phyloP scores from a whole-genome alignment of 2,888 invertebrate genomes.

The Patella pellucida region DNA sequence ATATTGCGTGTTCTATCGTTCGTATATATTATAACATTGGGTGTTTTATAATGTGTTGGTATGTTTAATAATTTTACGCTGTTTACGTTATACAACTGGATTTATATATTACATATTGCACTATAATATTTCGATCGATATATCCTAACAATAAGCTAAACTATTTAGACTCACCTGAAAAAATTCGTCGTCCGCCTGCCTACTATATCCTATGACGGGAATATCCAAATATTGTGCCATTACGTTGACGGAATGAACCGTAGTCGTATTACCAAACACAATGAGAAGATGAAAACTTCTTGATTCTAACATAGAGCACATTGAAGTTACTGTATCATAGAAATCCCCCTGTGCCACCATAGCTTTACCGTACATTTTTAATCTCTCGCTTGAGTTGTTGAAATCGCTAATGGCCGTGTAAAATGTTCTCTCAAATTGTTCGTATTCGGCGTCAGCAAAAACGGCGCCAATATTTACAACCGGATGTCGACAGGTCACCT shows the following conservation, averaged over 20 bases:
- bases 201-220: slow-evolving; percentile 56
- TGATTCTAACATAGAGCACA: slow-evolving; percentile 48
- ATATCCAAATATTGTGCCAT: slow-evolving; percentile 53
- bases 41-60: too few relatives aligned
- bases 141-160: not conserved
- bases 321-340: slow-evolving; percentile 39
- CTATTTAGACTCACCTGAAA: slow-evolving; percentile 42
- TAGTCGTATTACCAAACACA: slow-evolving; percentile 52
- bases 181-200: slow-evolving; percentile 43
- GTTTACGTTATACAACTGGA: too few relatives aligned
- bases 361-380: slow-evolving; percentile 41
- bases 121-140: too few relatives aligned
- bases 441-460: slow-evolving; percentile 49
- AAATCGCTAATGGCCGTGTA: slow-evolving; percentile 43
- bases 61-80: too few relatives aligned
- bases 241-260: slow-evolving; percentile 51
- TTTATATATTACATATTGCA: too few relatives aligned
- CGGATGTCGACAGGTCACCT: slow-evolving; percentile 21
- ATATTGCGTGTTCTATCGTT: too few relatives aligned
- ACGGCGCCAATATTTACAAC: slow-evolving; percentile 53
- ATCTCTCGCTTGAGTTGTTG: slow-evolving; percentile 36
- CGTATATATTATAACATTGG: too few relatives aligned
- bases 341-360: slow-evolving; percentile 39
- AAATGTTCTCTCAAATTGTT: slow-evolving; percentile 47
- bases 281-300: slow-evolving; percentile 44